Evolutionary conservation across 2,888 invertebrate genomes (phyloP).

Genomic region (Ophion costatus): DNA sequence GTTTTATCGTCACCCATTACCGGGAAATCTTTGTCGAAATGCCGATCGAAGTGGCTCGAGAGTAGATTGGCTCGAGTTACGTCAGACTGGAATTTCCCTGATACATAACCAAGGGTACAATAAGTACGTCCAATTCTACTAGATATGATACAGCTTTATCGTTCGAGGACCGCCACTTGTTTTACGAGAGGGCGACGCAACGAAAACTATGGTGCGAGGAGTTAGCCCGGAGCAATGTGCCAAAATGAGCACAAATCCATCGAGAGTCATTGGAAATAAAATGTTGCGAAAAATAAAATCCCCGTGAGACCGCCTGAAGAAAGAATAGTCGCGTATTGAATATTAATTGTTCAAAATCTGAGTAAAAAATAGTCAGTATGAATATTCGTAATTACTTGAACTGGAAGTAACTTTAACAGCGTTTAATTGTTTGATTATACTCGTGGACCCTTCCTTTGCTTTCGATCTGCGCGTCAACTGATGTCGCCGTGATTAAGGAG

Average conservation of each 20-base stretch:
- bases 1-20: not conserved
- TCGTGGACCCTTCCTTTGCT: too few relatives aligned
- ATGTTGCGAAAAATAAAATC: not conserved
- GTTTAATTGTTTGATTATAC: too few relatives aligned
- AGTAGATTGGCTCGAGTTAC: constrained; percentile 41
- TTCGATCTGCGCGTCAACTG: too few relatives aligned
- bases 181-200: constrained; percentile 39
- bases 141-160: constrained; percentile 8
- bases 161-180: constrained; percentile 40
- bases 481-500: not conserved
- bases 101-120: constrained; percentile 1
- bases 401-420: too few relatives aligned
- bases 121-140: not conserved
- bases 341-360: too few relatives aligned
- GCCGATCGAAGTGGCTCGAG: constrained; percentile 26
- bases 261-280: not conserved
- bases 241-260: constrained; percentile 19
- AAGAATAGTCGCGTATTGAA: not conserved
- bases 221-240: constrained; percentile 36
- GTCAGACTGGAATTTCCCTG: constrained; percentile 29
- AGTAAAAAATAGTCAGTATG: too few relatives aligned
- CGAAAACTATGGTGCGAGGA: constrained; percentile 14
- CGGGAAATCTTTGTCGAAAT: constrained; percentile 11
- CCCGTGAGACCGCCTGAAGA: too few relatives aligned
- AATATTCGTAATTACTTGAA: too few relatives aligned